A percentile compares a stretch with the other conserved stretches of the same genome.
These are phyloP conservation scores for Solen grandis DNA, from an alignment of 1,140 invertebrate species.

Conservation along the genomic window DNA sequence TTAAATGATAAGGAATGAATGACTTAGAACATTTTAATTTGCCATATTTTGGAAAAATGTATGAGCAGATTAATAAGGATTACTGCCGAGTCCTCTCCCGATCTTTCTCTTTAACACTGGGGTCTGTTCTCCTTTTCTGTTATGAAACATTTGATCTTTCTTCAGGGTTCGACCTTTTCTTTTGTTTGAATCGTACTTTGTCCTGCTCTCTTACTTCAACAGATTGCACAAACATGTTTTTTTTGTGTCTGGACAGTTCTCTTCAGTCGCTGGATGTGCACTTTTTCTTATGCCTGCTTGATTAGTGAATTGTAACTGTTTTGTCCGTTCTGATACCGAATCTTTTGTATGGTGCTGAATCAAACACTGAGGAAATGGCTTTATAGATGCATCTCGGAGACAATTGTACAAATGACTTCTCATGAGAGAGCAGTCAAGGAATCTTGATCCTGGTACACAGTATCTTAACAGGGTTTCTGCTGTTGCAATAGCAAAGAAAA, in stretches of 20 bases:
- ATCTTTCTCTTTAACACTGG: neutral
- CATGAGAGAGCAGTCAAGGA: neutral
- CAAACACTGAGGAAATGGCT: too few species aligned
- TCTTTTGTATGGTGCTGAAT: neutral
- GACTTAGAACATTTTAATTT: too few species aligned
- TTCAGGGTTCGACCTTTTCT: neutral
- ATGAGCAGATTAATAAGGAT: too few species aligned
- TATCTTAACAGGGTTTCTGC: neutral
- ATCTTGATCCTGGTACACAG: neutral
- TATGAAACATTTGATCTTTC: slow-evolving; percentile 4
- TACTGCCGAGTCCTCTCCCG: too few species aligned
- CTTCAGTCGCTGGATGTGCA: neutral
- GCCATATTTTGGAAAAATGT: too few species aligned
- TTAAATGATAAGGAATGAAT: too few species aligned
- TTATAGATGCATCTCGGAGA: too few species aligned
- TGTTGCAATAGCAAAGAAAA: neutral
- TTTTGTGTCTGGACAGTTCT: neutral
- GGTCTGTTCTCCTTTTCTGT: neutral
- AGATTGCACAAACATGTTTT: slow-evolving; percentile 9
- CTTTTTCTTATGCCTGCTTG: neutral
- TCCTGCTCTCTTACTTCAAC: neutral
- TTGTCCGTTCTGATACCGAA: neutral
- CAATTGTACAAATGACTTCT: neutral
- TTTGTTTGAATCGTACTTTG: neutral
- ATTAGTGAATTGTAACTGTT: neutral